phyloP scores from a whole-genome alignment of 2,888 invertebrate species.

The Achlya flavicornis region DNA sequence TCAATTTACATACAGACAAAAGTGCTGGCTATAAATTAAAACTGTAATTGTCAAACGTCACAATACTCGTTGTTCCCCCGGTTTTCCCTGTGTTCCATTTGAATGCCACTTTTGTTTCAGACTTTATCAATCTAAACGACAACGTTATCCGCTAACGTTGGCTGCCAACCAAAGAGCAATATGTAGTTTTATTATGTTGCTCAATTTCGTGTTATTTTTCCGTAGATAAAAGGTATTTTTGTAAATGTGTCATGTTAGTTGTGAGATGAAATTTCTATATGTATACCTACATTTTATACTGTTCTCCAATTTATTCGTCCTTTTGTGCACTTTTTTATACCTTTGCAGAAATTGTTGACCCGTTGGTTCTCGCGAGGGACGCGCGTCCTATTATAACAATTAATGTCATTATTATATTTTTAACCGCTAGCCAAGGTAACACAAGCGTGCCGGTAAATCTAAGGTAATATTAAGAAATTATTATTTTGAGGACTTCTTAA shows the following conservation, averaged over 20 bases:
- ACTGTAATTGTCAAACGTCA: constrained; percentile 7
- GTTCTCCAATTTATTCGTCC: no score
- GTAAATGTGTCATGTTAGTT: not conserved
- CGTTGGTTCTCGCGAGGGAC: no score
- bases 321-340: no score
- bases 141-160: constrained; percentile 42
- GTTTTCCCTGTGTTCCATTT: constrained; percentile 3
- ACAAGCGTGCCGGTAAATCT: no score
- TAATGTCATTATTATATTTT: no score
- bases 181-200: constrained; percentile 40
- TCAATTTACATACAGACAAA: constrained; percentile 8
- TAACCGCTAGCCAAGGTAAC: no score
- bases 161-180: constrained; percentile 39
- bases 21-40: constrained; percentile 5
- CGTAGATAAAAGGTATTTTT: not conserved
- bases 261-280: no score
- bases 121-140: constrained; percentile 52
- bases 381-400: no score
- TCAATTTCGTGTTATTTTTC: constrained; percentile 7
- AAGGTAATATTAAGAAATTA: no score
- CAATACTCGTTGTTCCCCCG: not conserved
- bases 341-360: no score
- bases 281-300: no score
- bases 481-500: no score
- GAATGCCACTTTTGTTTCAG: constrained; percentile 6